Base-by-base conservation (phyloP, 2,888 invertebrate genomes). In the Cenopis cana region DNA sequence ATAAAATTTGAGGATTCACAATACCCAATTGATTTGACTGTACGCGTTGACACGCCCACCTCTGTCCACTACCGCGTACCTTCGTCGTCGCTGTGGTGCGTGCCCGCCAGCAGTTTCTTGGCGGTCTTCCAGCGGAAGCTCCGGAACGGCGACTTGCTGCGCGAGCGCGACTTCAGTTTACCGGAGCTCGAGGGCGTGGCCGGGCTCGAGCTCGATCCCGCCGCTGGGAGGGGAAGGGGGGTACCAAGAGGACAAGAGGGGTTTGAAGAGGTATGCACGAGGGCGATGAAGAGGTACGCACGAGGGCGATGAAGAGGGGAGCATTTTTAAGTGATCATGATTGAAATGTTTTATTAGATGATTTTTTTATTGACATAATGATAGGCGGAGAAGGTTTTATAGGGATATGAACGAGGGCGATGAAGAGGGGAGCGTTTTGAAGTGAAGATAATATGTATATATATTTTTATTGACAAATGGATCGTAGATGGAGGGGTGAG, bases 61-160 rank as follows among this genome's bases (percentile, higher is more conserved):
- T 82, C 82, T 79, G 77, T 86, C 90, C 78, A 77, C 78, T 82
- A 83, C 83, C 80, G 81, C 85, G 94, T 95, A 92, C 96, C 96
- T 94, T 97, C 97, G 89, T 97, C 97, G 85, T 97, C 97, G 89
- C 97, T 97, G 85, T 95, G 96, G 79, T 95, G 96, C 67, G 95
- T 94, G 79, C 96, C 95, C 75, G 95, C 95, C 83, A 95, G 91
- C 76, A 94, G 93, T 81, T 94, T 95, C 89, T 95, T 94, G 77
- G 96, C 95, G 89, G 97, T 97, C 94, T 96, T 96, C 97, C 97
- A 98, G 77, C 98, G 95, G 95, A 98, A 98, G 94, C 97, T 98
- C 88, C 98, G 95, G 96, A 98, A 98, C 75, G 98, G 98, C 83
- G 98, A 98, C 94, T 98, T 98, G 94, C 98, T 98, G 84, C 98